These are phyloP conservation scores for Sterna hirundo DNA, from an alignment of 2,113 vertebrate species.

Conservation along the genomic window DNA sequence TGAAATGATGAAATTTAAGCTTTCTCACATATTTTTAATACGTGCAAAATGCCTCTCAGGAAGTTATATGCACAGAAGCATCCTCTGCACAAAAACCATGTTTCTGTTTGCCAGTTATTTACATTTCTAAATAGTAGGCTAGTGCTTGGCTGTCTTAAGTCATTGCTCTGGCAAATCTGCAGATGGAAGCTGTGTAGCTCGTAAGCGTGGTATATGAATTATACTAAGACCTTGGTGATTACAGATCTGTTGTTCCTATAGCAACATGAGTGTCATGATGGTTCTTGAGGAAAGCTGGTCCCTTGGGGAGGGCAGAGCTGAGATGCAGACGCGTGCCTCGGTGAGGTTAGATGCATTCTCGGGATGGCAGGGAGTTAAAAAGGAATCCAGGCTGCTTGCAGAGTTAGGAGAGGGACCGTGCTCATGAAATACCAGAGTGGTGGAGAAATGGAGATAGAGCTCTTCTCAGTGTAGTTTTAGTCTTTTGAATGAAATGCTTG, in stretches of 20 bases:
- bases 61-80: background rate
- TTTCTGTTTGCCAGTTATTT: background rate
- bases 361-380: background rate
- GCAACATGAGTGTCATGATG: constrained; percentile 51
- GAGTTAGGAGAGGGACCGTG: background rate
- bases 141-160: background rate
- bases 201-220: background rate
- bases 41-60: background rate
- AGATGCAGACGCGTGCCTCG: background rate
- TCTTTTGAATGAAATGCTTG: background rate
- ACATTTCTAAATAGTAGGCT: background rate
- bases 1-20: background rate
- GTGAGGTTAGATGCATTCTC: background rate
- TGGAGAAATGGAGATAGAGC: background rate
- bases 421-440: fast-evolving
- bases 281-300: constrained; percentile 40
- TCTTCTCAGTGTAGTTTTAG: background rate
- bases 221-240: constrained; percentile 37
- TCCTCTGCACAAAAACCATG: background rate
- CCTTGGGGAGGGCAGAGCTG: constrained; percentile 9
- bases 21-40: background rate
- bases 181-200: background rate
- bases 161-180: background rate
- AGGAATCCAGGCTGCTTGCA: background rate
- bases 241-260: constrained; percentile 64